A percentile compares a stretch with the other conserved stretches of the same genome.
These are phyloP conservation scores for Acrocephalus arundinaceus DNA, from an alignment of 2,113 vertebrate species.

Conservation along the genomic window DNA sequence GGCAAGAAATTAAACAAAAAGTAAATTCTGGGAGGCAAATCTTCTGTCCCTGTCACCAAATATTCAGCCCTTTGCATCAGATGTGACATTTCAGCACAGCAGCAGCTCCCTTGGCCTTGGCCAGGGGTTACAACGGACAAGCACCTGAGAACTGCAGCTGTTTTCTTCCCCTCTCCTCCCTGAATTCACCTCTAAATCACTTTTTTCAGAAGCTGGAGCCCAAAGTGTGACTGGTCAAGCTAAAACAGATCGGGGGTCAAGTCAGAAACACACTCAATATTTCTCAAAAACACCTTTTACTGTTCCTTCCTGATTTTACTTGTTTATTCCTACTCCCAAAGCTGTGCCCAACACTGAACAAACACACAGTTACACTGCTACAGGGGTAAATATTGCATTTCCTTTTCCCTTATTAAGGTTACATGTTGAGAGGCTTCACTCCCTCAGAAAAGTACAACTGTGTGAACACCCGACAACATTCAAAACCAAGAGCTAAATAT, in stretches of 20 bases:
- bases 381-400: rapidly evolving
- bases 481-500: background rate
- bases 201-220: background rate
- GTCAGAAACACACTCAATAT: background rate
- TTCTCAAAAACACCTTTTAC: background rate
- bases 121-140: background rate
- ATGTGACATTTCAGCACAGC: rapidly evolving
- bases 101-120: background rate
- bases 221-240: background rate
- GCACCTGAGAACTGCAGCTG: background rate
- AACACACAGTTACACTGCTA: background rate
- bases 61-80: rapidly evolving
- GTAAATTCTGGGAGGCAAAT: background rate
- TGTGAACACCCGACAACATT: background rate
- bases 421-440: background rate
- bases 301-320: background rate
- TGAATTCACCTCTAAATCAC: background rate
- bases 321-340: background rate
- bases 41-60: background rate
- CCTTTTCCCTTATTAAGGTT: background rate
- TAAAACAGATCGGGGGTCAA: background rate
- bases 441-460: background rate
- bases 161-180: background rate
- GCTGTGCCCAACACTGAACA: background rate
- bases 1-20: background rate